These are phyloP conservation scores for Ptyas mucosa DNA, from an alignment of 2,113 vertebrate genomes.

Conservation along the genomic window DNA sequence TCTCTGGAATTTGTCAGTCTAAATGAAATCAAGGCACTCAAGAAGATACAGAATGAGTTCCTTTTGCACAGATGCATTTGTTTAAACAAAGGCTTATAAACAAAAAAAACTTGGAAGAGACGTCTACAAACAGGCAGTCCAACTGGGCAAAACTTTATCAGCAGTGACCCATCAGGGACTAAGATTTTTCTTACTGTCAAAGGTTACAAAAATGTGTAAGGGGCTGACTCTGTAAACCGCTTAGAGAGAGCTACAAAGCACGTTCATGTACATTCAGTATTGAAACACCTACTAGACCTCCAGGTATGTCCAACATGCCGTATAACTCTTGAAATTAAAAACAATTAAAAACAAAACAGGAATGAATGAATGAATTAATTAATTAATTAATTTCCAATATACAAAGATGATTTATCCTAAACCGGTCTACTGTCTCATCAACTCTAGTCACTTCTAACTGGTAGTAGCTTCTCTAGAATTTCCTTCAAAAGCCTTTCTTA, in stretches of 20 bases:
- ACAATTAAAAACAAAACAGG: not conserved
- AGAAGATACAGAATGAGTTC: not conserved
- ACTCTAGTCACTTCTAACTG: not conserved
- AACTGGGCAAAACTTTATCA: not conserved
- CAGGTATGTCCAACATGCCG: not conserved
- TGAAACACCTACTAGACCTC: not conserved
- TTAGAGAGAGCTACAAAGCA: no score
- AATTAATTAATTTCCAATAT: no score
- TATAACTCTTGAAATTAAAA: not conserved
- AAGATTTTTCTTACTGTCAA: not conserved
- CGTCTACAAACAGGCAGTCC: not conserved
- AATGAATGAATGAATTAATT: no score
- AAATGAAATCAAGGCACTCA: not conserved
- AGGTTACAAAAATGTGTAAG: not conserved
- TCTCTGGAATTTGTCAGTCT: not conserved
- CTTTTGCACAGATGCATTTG: not conserved
- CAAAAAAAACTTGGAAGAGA: slow-evolving; percentile 4
- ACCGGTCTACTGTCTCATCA: not conserved
- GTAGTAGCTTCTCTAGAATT: not conserved
- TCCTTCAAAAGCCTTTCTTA: not conserved
- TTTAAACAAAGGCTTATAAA: slow-evolving; percentile 4
- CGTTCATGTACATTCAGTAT: not conserved
- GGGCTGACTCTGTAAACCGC: no score
- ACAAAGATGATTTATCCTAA: not conserved
- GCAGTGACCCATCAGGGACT: not conserved